A percentile compares a stretch with the other conserved stretches of the same genome.
Evolutionary conservation across 1,140 invertebrate genomes (phyloP).

Genomic region (Sarcophaga bullata): DNA sequence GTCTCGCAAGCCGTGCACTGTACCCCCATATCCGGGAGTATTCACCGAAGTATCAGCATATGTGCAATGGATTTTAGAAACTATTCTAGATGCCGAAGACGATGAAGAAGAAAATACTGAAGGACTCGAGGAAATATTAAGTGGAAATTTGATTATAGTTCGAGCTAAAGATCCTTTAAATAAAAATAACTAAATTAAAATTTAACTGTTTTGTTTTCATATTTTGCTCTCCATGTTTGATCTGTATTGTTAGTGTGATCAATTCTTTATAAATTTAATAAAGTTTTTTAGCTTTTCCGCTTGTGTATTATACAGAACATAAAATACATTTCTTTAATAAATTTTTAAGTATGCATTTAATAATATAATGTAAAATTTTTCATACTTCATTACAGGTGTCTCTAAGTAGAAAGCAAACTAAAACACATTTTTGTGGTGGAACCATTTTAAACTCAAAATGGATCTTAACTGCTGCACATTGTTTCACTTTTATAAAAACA

Average conservation of each 20-base stretch:
- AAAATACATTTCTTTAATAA: too few relatives aligned
- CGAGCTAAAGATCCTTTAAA: neutral
- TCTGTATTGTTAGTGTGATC: too few relatives aligned
- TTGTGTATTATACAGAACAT: too few relatives aligned
- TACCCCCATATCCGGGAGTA: conserved; percentile 65
- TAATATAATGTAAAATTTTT: too few relatives aligned
- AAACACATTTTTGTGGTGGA: conserved; percentile 58
- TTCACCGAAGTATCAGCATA: conserved; percentile 67
- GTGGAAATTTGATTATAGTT: conserved; percentile 43
- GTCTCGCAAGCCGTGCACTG: conserved; percentile 66
- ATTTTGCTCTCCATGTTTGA: neutral
- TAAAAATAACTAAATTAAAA: neutral
- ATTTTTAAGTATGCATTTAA: too few relatives aligned
- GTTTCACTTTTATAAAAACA: conserved; percentile 46
- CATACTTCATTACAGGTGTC: conserved; percentile 49
- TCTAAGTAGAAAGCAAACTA: conserved; percentile 46
- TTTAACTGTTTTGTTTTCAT: neutral
- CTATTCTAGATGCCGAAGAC: conserved; percentile 30
- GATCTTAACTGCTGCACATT: conserved; percentile 60
- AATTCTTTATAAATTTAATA: too few relatives aligned
- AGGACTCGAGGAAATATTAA: conserved; percentile 36
- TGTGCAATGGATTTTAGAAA: conserved; percentile 65
- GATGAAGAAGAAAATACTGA: conserved; percentile 39
- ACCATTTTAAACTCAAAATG: conserved; percentile 56
- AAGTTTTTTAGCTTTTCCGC: too few relatives aligned